Evolutionary conservation across 2,113 vertebrate species (phyloP), one percentile per base, ranked within the genome.

Genomic region (Zingel zingel): DNA sequence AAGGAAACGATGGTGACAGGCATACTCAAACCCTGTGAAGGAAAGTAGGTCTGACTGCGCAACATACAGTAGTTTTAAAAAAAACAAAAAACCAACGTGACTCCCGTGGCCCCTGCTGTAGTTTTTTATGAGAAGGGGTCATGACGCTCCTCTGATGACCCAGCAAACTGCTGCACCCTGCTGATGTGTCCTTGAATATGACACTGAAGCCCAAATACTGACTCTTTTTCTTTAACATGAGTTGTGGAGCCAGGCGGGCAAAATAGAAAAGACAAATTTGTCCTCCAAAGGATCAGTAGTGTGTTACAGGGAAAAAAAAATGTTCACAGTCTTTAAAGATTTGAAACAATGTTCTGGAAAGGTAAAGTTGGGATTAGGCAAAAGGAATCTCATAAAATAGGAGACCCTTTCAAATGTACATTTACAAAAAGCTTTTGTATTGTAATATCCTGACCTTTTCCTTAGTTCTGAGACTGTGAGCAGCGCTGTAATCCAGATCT

Each of bases 391-490:
- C 33, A 77, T 73, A 21, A 80, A 74, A 77, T 51, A 77, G 50
- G 14, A 74, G 33, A 19, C 13, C 58, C 23, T 85, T 78, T 78
- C 13, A 84, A 57, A 70, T 69, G 70, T 72, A 59, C 47, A 54
- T 78, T 74, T 63, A 68, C 36, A 79, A 79, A 76, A 68, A 76
- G 45, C 25, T 36, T 67, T 69, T 57, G 27, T 72, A 85, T 65
- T 57, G 27, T 75, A 85, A 63, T 74, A 30, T 43, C 18, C 53
- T 74, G 78, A 74, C 81, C 81, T 84, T 81, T 82, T 23, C 15
- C 21, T 48, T 15, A 39, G 47, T 59, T 43, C 54, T 15, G 13
- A 25, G 30, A 50, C 62, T 43, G 64, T 63, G 74, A 66, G 81
- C 57, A 21, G 61, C 43, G 1, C 14, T 21, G 48, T 81, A 27